Evolutionary conservation across 2,113 vertebrate genomes (phyloP), one percentile per base, ranked within the genome.

Genomic region (Atractosteus spatula): DNA sequence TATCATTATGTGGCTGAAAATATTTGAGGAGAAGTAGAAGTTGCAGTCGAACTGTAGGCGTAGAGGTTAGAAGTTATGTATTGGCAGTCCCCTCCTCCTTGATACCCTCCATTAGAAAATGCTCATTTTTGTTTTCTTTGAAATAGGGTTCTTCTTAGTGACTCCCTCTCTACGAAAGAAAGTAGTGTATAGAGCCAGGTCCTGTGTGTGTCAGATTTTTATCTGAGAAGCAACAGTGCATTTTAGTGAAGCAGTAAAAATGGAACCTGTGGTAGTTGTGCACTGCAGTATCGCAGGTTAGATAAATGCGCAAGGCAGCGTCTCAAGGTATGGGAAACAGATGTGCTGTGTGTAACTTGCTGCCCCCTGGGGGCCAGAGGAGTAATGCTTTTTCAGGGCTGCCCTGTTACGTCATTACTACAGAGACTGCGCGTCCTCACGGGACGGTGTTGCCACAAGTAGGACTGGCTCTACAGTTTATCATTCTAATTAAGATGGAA

Each of bases 201-300:
- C 12, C 29, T 66, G 29, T 41, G 3, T 42, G 41, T 8, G 29
- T 67, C 12, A 3, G 44, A 44, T 10, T 16, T n/a, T 7, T n/a
- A 8, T 1, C 45, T 29, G 8, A 29, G 29, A 5, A 51, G 17
- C 45, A 56, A 12, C 67, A 6, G 8, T 4, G 17, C 16, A 12
- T 2, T 51, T 8, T 14, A 13, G 13, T 67, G 56, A 62, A 41
- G n/a, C 4, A 67, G 8, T 45, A 14, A 47, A 75, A 65, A 59
- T 68, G 62, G 64, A 65, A 77, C 70, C 72, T 79, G 73, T 74
- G 73, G 71, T 64, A 71, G 69, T 71, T 72, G 61, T 62, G 68
- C 74, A 71, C 74, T 81, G 76, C 77, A 81, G 77, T 77, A 70
- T 64, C 74, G 59, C 56, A 59, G 62, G 66, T 47, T 59, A 29